Percentiles rank a stretch among this genome's conserved stretches.
phyloP scores from a whole-genome alignment of 2,797 vertebrate species.

The Simalia tracyae region DNA sequence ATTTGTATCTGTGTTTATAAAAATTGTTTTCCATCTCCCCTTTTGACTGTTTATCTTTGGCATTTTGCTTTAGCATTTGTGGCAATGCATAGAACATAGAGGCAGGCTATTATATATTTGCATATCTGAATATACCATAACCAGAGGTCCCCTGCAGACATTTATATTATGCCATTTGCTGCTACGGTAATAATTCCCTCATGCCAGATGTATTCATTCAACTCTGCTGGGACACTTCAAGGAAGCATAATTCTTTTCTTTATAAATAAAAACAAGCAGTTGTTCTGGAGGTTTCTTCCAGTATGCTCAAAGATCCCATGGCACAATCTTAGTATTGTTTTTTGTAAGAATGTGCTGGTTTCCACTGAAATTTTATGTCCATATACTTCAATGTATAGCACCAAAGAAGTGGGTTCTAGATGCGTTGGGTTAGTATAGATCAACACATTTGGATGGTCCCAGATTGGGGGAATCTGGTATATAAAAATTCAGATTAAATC shows the following conservation, averaged over 20 bases:
- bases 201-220: background rate
- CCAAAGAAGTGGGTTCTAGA: background rate
- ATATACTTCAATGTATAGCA: background rate
- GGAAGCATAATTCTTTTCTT: background rate
- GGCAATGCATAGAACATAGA: background rate
- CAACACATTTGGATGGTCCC: background rate
- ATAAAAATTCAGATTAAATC: background rate
- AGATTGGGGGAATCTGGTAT: background rate
- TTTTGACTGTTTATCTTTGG: background rate
- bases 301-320: slow-evolving; percentile 29
- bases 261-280: background rate
- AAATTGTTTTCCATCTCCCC: background rate
- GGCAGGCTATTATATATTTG: background rate
- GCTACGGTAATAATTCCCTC: background rate
- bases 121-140: background rate
- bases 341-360: slow-evolving; percentile 34
- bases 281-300: background rate
- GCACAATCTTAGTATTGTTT: background rate
- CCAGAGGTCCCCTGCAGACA: background rate
- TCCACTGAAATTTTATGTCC: background rate
- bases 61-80: background rate
- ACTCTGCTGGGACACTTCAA: background rate
- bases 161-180: background rate
- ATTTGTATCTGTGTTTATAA: background rate
- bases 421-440: background rate